Evolutionary conservation across 2,797 vertebrate species (phyloP).

Genomic region (Galaxias olidus): DNA sequence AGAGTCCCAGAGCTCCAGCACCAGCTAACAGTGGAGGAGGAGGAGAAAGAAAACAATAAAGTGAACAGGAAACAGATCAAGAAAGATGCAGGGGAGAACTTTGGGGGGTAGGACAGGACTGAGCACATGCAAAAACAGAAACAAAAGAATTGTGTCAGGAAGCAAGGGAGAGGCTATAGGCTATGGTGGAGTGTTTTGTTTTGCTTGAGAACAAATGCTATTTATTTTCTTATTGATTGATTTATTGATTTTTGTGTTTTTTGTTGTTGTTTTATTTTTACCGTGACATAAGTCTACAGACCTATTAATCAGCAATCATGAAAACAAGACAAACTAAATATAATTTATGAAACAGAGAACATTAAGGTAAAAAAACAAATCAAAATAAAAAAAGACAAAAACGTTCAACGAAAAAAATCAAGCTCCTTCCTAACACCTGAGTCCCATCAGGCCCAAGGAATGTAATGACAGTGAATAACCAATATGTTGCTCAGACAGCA

Average conservation of each 20-base stretch:
- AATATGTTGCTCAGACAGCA: conserved; percentile 61
- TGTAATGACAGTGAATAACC: conserved; percentile 55
- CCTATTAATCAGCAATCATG: too few relatives aligned
- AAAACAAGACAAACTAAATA: too few relatives aligned
- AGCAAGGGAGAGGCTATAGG: background rate
- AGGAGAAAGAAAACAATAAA: conserved; percentile 23
- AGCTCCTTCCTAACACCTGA: conserved; percentile 20
- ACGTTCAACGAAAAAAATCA: background rate
- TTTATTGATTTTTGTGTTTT: too few relatives aligned
- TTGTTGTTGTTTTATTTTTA: too few relatives aligned
- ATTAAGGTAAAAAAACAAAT: background rate
- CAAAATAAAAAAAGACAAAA: conserved; percentile 18
- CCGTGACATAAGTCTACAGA: too few relatives aligned
- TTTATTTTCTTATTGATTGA: too few relatives aligned
- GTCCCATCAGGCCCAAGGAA: conserved; percentile 40
- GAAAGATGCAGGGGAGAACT: conserved; percentile 24
- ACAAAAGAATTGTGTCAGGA: conserved; percentile 7
- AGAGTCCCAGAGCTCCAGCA: conserved; percentile 59
- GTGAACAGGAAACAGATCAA: conserved; percentile 27
- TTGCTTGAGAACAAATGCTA: too few relatives aligned
- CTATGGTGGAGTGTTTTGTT: background rate
- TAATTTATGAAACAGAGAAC: too few relatives aligned
- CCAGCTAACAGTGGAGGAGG: conserved; percentile 25
- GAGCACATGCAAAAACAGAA: background rate
- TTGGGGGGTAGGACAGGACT: conserved; percentile 44